Base-by-base conservation (phyloP, 1,140 invertebrate species). In the Pentalonia nigronervosa region DNA sequence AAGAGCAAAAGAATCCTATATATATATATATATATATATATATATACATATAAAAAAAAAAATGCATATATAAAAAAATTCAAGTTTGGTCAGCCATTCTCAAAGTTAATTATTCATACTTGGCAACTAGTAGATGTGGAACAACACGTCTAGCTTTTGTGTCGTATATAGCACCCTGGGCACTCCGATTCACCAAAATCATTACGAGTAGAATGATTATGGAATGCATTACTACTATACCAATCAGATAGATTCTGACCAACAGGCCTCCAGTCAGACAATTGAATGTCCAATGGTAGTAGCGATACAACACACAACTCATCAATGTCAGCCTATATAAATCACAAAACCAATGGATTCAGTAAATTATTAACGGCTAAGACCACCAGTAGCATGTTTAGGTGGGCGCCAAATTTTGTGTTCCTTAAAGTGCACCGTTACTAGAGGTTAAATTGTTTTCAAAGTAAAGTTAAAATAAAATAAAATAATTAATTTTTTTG, bases 81-180 rank as follows among this genome's bases (percentile, higher is more conserved):
- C 30, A 76, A 76, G 30, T 76, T 67, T 76, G n/a, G 6, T 76
- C 6, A n/a, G 8, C 20, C 7, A 17, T 53, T n/a, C n/a, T 89
- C 41, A 41, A 41, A 41, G 41, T 41, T 53, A 25, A 86, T 45
- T 11, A 45, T 6, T 86, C 96, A 96, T 95, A 97, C 97, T 97
- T 97, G 94, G 97, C 94, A 84, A 96, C 96, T 17, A 97, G 95
- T 53, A 97, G 95, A 76, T 97, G 96, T 50, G 97, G 96, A 1
- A 97, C 97, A 84, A 96, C 95, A 94, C 96, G 96, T 94, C 97
- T 96, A 3, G 96, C 96, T 92, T 96, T 96, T 83, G 96, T 96
- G 94, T 97, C 97, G n/a, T 96, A 96, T 93, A 97, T 97, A 84
- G 96, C 96, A 36, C 97, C 97, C 94, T 96, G 96, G 2, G 97